Conservation (phyloP, 2,888 invertebrate species). For the Scaptomyza caliginosa region DNA sequence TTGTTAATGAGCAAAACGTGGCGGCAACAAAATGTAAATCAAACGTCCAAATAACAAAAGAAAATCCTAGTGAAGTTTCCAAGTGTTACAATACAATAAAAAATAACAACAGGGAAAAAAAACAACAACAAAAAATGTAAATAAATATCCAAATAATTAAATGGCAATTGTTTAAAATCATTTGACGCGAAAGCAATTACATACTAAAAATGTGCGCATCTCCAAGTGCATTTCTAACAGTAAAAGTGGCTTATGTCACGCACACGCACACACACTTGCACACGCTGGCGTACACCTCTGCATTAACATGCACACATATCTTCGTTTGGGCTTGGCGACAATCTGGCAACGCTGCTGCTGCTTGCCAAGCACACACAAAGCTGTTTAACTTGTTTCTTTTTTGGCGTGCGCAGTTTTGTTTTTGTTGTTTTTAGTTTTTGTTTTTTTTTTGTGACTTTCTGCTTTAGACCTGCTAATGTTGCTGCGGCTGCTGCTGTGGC, state of each 20-base stretch:
- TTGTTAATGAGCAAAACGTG: conserved; percentile 71
- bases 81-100: conserved; percentile 27
- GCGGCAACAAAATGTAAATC: conserved; percentile 75
- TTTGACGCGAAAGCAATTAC: conserved; percentile 39
- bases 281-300: conserved; percentile 26
- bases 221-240: conserved; percentile 72
- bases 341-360: conserved; percentile 64
- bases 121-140: conserved; percentile 56
- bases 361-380: conserved; percentile 48
- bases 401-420: conserved; percentile 75
- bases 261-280: conserved; percentile 52
- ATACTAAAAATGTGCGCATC: conserved; percentile 49
- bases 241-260: conserved; percentile 78
- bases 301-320: conserved; percentile 29
- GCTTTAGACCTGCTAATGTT: conserved; percentile 43
- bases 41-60: conserved; percentile 35
- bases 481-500: conserved; percentile 26
- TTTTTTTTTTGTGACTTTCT: conserved; percentile 52
- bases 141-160: conserved; percentile 31
- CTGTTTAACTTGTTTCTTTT: conserved; percentile 77
- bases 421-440: too few relatives aligned
- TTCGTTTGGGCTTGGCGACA: conserved; percentile 44
- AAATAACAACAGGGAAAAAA: conserved; percentile 16
- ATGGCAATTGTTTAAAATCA: conserved; percentile 37
- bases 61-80: conserved; percentile 49